Conservation (phyloP, 2,797 vertebrate genomes). For the Margarornis squamiger region DNA sequence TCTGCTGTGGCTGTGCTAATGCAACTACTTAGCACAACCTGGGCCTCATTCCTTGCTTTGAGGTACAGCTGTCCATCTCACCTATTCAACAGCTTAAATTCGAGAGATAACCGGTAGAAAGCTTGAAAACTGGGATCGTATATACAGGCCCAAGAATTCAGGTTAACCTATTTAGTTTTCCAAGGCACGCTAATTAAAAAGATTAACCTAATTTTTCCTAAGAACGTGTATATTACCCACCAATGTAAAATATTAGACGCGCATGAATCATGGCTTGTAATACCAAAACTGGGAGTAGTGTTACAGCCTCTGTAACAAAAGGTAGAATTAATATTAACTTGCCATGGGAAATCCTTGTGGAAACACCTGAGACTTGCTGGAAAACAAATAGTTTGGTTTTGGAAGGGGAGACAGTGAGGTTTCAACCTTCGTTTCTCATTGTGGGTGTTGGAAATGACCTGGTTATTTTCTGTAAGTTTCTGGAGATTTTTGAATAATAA, state of each 20-base stretch:
- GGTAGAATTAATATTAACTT: not conserved
- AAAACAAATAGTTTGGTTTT: not conserved
- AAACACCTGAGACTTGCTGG: not conserved
- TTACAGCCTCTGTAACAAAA: not conserved
- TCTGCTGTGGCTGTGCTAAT: not conserved
- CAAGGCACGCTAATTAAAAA: conserved; percentile 39
- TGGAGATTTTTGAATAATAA: not conserved
- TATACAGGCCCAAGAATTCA: not conserved
- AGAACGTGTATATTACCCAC: not conserved
- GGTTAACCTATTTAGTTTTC: conserved; percentile 1
- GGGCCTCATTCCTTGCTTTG: not conserved
- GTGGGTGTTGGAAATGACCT: fast-evolving
- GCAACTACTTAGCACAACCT: not conserved
- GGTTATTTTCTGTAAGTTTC: not conserved
- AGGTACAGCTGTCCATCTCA: not conserved
- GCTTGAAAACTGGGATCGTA: not conserved
- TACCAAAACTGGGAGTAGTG: not conserved
- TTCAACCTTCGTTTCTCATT: not conserved
- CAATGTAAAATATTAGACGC: not conserved
- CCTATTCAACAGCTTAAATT: not conserved
- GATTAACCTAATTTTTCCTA: conserved; percentile 46
- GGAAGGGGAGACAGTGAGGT: not conserved
- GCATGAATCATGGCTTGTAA: not conserved
- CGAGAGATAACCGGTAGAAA: not conserved
- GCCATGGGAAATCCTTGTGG: not conserved